Evolutionary conservation across 2,888 invertebrate genomes (phyloP).

Genomic region (Alentia gelatinosa): DNA sequence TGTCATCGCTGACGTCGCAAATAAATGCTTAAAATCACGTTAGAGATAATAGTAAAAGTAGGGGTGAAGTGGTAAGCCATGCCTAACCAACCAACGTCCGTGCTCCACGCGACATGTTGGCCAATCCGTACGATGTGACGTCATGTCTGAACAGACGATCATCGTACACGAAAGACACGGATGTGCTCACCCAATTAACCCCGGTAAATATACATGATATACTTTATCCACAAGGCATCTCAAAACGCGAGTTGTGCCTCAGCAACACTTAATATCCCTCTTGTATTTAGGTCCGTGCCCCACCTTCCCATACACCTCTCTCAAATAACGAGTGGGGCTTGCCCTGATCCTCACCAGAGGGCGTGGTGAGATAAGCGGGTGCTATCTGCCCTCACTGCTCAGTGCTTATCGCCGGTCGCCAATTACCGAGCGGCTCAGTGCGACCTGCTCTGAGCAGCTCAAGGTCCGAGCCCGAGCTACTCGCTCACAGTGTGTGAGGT

Average conservation of each 20-base stretch:
- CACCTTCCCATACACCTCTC: neutral
- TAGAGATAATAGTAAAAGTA: neutral
- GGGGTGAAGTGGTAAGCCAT: neutral
- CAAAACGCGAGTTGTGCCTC: too few relatives aligned
- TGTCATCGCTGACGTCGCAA: neutral
- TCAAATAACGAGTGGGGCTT: neutral
- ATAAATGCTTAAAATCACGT: conserved; percentile 31
- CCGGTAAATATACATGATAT: too few relatives aligned
- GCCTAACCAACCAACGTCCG: too few relatives aligned
- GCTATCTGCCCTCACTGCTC: conserved; percentile 23
- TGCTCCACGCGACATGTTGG: too few relatives aligned
- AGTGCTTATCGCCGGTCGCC: neutral
- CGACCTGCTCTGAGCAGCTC: neutral
- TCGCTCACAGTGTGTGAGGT: neutral
- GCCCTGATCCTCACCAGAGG: neutral
- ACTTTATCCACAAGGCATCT: too few relatives aligned
- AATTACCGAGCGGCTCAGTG: neutral
- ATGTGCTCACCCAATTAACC: too few relatives aligned
- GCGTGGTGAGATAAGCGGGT: neutral
- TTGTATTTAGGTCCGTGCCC: too few relatives aligned
- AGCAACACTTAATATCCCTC: too few relatives aligned
- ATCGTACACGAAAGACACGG: too few relatives aligned
- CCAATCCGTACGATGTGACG: too few relatives aligned
- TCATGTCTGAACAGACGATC: too few relatives aligned
- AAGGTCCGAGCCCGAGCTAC: neutral